Base-by-base conservation (phyloP, 2,888 invertebrate genomes). In the Hedychridium roseum region DNA sequence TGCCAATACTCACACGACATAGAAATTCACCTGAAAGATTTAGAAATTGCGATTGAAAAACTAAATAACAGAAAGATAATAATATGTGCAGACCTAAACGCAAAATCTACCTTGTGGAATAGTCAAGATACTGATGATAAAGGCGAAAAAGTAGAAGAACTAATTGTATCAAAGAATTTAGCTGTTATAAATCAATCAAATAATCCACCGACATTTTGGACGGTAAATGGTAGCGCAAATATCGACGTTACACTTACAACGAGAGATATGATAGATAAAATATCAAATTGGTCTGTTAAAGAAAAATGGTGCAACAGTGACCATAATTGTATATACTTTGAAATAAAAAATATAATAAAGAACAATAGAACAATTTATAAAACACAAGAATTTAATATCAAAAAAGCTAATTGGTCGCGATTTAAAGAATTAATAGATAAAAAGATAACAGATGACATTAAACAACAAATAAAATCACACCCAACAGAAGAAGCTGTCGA, bases 211-310 rank as follows among this genome's bases (percentile, higher is more conserved):
- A 43, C 35, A 0, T 49, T 34, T 14, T 14, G 3, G 1, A 39
- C 20, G 1, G 11, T n/a, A 1, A 38, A 20, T 2, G 43, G 34
- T 1, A 12, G 18, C 1, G 18, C 43, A 0, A 49, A 43, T 14
- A 49, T 49, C 1, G 49, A 49, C 15, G 20, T 49, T 1, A 43
- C 43, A 0, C 2, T 49, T 2, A n/a, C n/a, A n/a, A n/a, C n/a
- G n/a, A n/a, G n/a, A n/a, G n/a, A n/a, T n/a, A n/a, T n/a, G n/a
- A n/a, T n/a, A n/a, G n/a, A n/a, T n/a, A n/a, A n/a, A n/a, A n/a
- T n/a, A n/a, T n/a, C n/a, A n/a, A n/a, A n/a, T n/a, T n/a, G n/a
- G n/a, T n/a, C n/a, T n/a, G n/a, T n/a, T n/a, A n/a, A n/a, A n/a
- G n/a, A n/a, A n/a, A n/a, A n/a, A n/a, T n/a, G n/a, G n/a, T n/a